phyloP scores from a whole-genome alignment of 2,113 vertebrate species.

The Alexandromys fortis region DNA sequence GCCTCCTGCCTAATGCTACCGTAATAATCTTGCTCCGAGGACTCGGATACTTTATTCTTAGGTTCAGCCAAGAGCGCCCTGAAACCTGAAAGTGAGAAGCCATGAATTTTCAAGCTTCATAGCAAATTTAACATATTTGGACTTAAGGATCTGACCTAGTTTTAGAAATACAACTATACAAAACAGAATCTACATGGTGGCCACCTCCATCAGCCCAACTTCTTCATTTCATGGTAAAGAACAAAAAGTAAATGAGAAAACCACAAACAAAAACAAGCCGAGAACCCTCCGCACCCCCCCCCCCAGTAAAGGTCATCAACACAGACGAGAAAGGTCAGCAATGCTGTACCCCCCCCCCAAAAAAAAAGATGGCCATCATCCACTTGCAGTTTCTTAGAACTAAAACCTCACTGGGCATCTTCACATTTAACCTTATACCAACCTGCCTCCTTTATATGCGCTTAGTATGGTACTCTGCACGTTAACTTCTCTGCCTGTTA shows the following conservation, averaged over 20 bases:
- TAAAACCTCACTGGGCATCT: not conserved
- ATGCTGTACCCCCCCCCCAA: not conserved
- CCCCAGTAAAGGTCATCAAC: not conserved
- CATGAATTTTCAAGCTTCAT: conserved; percentile 36
- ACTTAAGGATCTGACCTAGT: not conserved
- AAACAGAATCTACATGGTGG: not conserved
- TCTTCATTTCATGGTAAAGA: not conserved
- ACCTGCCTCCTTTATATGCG: not conserved
- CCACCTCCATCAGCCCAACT: not conserved
- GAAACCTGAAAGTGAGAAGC: conserved; percentile 88
- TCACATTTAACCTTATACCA: not conserved
- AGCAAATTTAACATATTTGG: conserved; percentile 16
- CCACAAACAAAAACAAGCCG: not conserved
- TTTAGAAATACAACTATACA: conserved; percentile 4
- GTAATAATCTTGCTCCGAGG: conserved; percentile 89
- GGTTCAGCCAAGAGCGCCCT: conserved; percentile 96
- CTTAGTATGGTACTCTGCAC: not conserved
- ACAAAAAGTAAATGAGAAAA: not conserved
- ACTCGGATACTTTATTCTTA: conserved; percentile 88
- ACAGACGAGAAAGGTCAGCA: not conserved
- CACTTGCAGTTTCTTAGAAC: not conserved
- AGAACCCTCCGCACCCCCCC: not conserved
- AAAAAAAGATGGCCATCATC: not conserved
- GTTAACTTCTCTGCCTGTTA: not conserved
- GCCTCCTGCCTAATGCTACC: conserved; percentile 85